Base-by-base conservation (phyloP, 2,113 vertebrate genomes). In the Psophia crepitans region DNA sequence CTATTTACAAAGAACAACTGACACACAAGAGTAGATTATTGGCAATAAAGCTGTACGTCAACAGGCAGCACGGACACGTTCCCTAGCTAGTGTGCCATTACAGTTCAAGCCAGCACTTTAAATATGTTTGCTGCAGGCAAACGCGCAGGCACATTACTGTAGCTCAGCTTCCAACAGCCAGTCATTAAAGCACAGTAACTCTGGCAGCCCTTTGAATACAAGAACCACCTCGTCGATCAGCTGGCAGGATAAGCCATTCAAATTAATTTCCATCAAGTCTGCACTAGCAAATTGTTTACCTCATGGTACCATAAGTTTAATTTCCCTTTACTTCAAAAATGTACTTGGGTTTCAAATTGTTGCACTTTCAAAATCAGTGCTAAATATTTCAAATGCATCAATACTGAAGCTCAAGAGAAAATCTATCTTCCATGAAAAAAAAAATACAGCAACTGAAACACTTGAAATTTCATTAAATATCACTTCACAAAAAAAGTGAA, bases 51-150 rank as follows among this genome's bases (percentile, higher is more conserved):
- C 41, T 18, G 32, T 22, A 49, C 0, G 0, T 14, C 71, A 80
- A 11, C 32, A 48, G 44, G 54, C 58, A 65, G 83, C 48, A 80
- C 0, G 0, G 73, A 53, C 3, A 2, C 0, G 0, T 17, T 69
- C 27, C 28, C 53, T 9, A 73, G 75, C n/a, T 11, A 21, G 30
- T 5, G 26, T 9, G 24, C 43, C 46, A 12, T 6, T 75, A 32
- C 22, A 46, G 74, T 8, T 76, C 49, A 61, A 86, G 53, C 4
- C 4, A 5, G 19, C 12, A 48, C 33, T 91, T 87, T 24, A 69
- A 56, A 43, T 3, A 9, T 2, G 23, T 35, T 76, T 86, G 66
- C 49, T 76, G 53, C 57, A 82, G 39, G 71, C 77, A 88, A 68
- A 79, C 0, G 7, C 2, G 1, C 13, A 35, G 61, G 68, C 41